phyloP scores from a whole-genome alignment of 2,888 invertebrate species.

The Nesidiocoris tenuis region DNA sequence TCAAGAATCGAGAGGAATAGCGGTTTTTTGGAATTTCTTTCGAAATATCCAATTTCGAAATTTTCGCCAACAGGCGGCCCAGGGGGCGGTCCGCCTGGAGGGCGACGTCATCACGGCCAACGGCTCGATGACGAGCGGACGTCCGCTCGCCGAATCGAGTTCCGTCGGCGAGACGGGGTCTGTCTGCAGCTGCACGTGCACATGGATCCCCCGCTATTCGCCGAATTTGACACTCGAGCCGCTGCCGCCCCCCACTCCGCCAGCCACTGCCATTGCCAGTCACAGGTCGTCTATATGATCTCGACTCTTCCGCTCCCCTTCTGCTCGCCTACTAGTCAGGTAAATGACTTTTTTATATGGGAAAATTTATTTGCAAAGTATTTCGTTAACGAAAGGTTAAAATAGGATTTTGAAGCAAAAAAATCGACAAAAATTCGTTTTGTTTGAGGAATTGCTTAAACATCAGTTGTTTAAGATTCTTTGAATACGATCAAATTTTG shows the following conservation, averaged over 20 bases:
- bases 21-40: no score
- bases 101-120: slow-evolving; percentile 96
- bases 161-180: slow-evolving; percentile 55
- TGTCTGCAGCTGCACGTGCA: slow-evolving; percentile 58
- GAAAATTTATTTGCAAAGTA: no score
- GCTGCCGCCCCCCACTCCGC: slow-evolving; percentile 50
- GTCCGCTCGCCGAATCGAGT: slow-evolving; percentile 56
- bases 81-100: slow-evolving; percentile 90
- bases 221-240: slow-evolving; percentile 40
- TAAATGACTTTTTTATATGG: slow-evolving; percentile 8
- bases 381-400: no score
- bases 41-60: neutral
- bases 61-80: slow-evolving; percentile 69
- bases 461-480: no score
- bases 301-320: slow-evolving; percentile 34
- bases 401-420: no score
- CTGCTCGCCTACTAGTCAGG: slow-evolving; percentile 39
- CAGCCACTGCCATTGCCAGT: slow-evolving; percentile 52
- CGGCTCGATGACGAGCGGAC: slow-evolving; percentile 81
- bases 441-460: no score
- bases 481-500: no score
- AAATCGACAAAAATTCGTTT: no score
- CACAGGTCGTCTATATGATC: slow-evolving; percentile 50
- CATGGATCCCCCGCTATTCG: slow-evolving; percentile 38
- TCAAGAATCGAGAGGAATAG: no score